Evolutionary conservation across 2,113 vertebrate species (phyloP), one percentile per base, ranked within the genome.

Genomic region (Lepidothrix coronata): DNA sequence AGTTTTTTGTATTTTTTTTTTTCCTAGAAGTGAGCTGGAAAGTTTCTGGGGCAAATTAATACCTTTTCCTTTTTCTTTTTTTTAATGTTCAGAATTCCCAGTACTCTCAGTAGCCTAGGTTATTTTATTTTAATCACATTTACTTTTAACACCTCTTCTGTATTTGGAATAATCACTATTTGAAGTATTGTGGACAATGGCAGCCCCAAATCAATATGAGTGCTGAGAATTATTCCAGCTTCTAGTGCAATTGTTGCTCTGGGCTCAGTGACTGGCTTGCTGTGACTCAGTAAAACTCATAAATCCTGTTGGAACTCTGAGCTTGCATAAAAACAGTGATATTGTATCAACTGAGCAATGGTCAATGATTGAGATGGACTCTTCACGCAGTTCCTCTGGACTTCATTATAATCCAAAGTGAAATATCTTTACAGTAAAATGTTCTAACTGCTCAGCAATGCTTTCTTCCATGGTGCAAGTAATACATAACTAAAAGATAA

Each of bases 281-380:
- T 77, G 52, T 41, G 39, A 51, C 15, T 86, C 15, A 46, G 4
- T 18, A 48, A 72, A 66, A 9, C 67, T 79, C 67, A 66, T 5
- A 87, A 66, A 66, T 2, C 6, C 33, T 54, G 48, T 37, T 41
- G 30, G 21, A 70, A 55, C 3, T 33, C 39, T 0, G 2, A 81
- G 17, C 33, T 46, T 41, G 52, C 23, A 59, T 18, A 46, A 75
- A 67, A 74, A 6, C 5, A 48, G 28, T 12, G 8, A 31, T 5
- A 4, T 25, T 27, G 11, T 23, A 35, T 11, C 35, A 87, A 2
- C 3, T 43, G 35, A 48, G 35, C 35, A 88, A 51, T 0, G 2
- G 9, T 1, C 5, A 2, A 5, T 14, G 33, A 35, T 0, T 19
- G 2, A 63, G 33, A 14, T 31, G 9, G 3, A 24, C 4, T 71